Percentiles rank a stretch among this genome's conserved stretches.
These are phyloP conservation scores for Danio rerio DNA, from an alignment of 2,113 vertebrate species.

Conservation along the genomic window DNA sequence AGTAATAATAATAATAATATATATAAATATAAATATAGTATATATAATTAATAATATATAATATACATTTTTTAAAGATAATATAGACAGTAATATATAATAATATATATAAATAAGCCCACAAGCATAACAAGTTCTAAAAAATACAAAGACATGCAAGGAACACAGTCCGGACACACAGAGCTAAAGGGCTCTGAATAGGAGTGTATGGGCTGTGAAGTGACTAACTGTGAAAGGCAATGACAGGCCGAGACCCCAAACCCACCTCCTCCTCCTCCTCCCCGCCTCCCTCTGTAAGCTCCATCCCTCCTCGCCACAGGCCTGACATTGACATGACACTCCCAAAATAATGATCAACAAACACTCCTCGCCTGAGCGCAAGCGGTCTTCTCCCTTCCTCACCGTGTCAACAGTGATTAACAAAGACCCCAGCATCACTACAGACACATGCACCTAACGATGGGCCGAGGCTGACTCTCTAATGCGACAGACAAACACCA, in stretches of 20 bases:
- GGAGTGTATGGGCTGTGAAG: slow-evolving; percentile 39
- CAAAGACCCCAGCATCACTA: slow-evolving; percentile 26
- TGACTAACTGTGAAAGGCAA: slow-evolving; percentile 59
- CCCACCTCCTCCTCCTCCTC: background rate
- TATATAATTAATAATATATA: no score
- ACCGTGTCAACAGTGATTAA: slow-evolving; percentile 93
- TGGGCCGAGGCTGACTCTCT: background rate
- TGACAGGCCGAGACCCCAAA: slow-evolving; percentile 58
- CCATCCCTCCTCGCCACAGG: slow-evolving; percentile 90
- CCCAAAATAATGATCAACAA: slow-evolving; percentile 99
- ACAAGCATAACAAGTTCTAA: slow-evolving; percentile 1
- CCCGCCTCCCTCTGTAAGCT: slow-evolving; percentile 79
- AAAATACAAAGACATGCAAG: slow-evolving; percentile 10
- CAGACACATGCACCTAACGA: background rate
- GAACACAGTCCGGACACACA: background rate
- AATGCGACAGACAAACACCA: background rate
- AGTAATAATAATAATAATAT: no score
- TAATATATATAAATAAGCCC: no score
- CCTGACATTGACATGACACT: slow-evolving; percentile 98
- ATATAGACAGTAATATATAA: no score
- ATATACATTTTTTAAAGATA: no score
- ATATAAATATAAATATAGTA: no score
- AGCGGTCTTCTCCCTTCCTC: slow-evolving; percentile 95
- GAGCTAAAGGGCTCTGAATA: slow-evolving; percentile 17
- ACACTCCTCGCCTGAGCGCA: slow-evolving; percentile 91